These are phyloP conservation scores for Frankliniella intonsa DNA, from an alignment of 2,888 invertebrate species.

Conservation along the genomic window DNA sequence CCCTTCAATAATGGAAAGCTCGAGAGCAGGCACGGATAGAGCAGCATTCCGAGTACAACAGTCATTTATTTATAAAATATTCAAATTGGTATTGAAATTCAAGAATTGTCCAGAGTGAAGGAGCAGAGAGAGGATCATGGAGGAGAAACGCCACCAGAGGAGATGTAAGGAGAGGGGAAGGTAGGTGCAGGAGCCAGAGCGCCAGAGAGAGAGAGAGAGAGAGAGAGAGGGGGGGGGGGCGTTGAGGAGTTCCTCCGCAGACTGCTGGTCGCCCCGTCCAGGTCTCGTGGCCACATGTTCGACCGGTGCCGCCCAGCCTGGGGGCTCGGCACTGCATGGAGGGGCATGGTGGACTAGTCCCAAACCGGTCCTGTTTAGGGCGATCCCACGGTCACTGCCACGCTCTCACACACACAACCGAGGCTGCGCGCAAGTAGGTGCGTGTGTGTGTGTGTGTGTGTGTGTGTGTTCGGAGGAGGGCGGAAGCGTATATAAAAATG, in stretches of 20 bases:
- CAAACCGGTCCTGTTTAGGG: conserved; percentile 22
- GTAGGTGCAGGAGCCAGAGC: background rate
- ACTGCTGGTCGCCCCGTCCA: background rate
- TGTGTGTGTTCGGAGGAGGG: background rate
- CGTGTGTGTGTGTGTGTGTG: background rate
- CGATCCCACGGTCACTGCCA: conserved; percentile 19
- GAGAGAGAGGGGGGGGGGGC: background rate
- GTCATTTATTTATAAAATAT: too few species aligned
- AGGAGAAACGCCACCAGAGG: too few species aligned
- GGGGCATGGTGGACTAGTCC: background rate
- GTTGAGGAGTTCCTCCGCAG: background rate
- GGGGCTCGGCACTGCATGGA: background rate
- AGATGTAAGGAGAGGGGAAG: background rate
- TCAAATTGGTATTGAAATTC: too few species aligned
- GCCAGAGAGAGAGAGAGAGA: too few species aligned
- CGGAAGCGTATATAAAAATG: background rate
- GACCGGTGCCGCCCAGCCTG: background rate
- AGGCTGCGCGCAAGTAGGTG: background rate
- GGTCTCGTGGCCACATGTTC: background rate
- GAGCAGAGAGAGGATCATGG: too few species aligned
- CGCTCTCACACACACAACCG: background rate
- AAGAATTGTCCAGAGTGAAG: too few species aligned
- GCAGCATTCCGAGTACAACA: too few species aligned
- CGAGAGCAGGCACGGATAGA: too few species aligned
- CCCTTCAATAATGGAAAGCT: too few species aligned